Base-by-base conservation (phyloP, 2,888 invertebrate species). In the Sinhomidia bicolor region DNA sequence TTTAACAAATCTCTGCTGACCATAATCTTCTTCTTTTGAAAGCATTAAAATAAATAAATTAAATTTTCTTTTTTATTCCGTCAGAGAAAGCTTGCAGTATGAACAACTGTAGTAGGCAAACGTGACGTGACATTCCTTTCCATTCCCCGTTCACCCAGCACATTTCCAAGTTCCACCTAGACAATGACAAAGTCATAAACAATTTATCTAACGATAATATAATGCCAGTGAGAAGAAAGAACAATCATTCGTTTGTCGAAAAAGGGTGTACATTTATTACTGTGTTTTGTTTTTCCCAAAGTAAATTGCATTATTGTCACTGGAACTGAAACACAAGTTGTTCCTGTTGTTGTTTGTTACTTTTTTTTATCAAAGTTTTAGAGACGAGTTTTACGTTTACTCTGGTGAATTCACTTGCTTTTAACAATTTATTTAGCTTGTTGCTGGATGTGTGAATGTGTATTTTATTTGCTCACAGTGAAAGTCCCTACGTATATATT, bases 41-140 rank as follows among this genome's bases (percentile, higher is more conserved):
- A 26, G 54, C 51, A 54, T 80, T 80, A 60, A n/a, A 80, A 80
- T 80, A n/a, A 51, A 51, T 57, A 80, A 60, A 80, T 80, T 60
- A 80, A 80, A 80, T 60, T 80, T 17, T 60, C 32, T 20, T 57
- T n/a, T 23, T 57, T 54, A 5, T 54, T 57, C 57, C 23, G 20
- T 17, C 54, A 10, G n/a, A 23, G 20, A 57, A 57, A 7, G 26
- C 1, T 17, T 54, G 17, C 3, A 20, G 23, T 20, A 20, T 17
- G 54, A 23, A 57, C 57, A 7, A 57, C 3, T 36, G 36, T n/a
- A 36, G 7, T 36, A 36, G 36, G 36, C 36, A 36, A 36, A 36
- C 36, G 7, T 36, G 36, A 36, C 36, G 7, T 7, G 36, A 36
- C n/a, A 36, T 36, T n/a, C n/a, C 36, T 36, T 5, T 36, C 36